Evolutionary conservation across 2,113 vertebrate species (phyloP), one percentile per base, ranked within the genome.

Genomic region (Epinephelus lanceolatus): DNA sequence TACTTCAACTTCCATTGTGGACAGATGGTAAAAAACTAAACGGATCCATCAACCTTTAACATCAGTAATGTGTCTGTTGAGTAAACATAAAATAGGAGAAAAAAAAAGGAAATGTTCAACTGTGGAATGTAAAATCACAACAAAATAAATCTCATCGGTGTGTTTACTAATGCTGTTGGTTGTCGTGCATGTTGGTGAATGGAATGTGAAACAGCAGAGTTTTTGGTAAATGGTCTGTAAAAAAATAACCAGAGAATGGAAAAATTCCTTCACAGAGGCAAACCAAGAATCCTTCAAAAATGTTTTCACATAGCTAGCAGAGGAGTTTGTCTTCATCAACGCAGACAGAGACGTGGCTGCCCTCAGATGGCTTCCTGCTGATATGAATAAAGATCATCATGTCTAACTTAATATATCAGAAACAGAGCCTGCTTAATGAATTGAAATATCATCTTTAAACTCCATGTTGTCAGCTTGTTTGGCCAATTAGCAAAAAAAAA

Each of bases 121-220:
- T 94, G 93, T 91, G 93, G 92, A 94, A 95, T 95, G 94, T 95
- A 94, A 93, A 92, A 94, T 92, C 90, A 92, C 89, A 66, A 87
- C 79, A 85, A 80, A 94, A 94, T 93, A 93, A 95, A 94, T 92
- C 78, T 94, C 84, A 91, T 95, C 88, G 78, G 88, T 94, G 95
- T 95, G 92, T 94, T 95, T 91, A 94, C 63, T 90, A 86, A 84
- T 69, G 51, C 82, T 49, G 62, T 40, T 59, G 79, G 13, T 63
- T 91, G 71, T 87, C 37, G 5, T 71, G 47, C 49, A 65, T 76
- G 56, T 13, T 37, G 27, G 2, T 62, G 73, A 53, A 53, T 49
- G n/a, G 11, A 30, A 13, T 52, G 75, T 66, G n/a, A 12, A 40
- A 14, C 33, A 47, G 18, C 2, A 14, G 27, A 30, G 6, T 23